These are phyloP conservation scores for Anableps anableps DNA, from an alignment of 2,797 vertebrate genomes.

Conservation along the genomic window DNA sequence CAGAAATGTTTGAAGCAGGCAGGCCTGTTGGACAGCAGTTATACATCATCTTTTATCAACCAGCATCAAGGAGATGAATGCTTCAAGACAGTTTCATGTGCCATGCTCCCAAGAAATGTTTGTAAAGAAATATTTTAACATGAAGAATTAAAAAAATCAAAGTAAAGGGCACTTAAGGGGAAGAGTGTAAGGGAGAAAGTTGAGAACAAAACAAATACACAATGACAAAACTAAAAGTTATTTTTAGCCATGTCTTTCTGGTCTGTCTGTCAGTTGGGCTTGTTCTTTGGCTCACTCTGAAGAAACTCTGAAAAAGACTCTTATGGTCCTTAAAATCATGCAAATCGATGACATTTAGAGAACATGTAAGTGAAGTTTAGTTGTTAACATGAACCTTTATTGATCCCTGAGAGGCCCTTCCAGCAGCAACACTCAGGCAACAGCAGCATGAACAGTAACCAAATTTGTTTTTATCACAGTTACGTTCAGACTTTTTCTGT, in stretches of 20 bases:
- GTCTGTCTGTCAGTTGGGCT: background rate
- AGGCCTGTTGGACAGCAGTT: slow-evolving; percentile 38
- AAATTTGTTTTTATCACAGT: background rate
- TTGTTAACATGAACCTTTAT: background rate
- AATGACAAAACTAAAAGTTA: background rate
- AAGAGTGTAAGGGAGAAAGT: background rate
- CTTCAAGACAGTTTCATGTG: slow-evolving; percentile 55
- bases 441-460: background rate
- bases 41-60: slow-evolving; percentile 47
- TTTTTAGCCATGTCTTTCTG: background rate
- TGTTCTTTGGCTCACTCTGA: background rate
- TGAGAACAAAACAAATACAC: background rate
- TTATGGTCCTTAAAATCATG: background rate
- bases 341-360: background rate
- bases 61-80: slow-evolving; percentile 50
- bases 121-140: slow-evolving; percentile 37
- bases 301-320: background rate
- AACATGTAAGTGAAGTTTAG: background rate
- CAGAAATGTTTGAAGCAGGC: slow-evolving; percentile 42
- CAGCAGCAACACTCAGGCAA: background rate
- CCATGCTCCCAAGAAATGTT: slow-evolving; percentile 38
- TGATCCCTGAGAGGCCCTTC: background rate
- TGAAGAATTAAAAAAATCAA: slow-evolving; percentile 41
- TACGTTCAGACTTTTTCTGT: background rate
- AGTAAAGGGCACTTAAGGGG: slow-evolving; percentile 14